Base-by-base conservation (phyloP, 2,797 vertebrate genomes). In the Perdix hodgsoniae region DNA sequence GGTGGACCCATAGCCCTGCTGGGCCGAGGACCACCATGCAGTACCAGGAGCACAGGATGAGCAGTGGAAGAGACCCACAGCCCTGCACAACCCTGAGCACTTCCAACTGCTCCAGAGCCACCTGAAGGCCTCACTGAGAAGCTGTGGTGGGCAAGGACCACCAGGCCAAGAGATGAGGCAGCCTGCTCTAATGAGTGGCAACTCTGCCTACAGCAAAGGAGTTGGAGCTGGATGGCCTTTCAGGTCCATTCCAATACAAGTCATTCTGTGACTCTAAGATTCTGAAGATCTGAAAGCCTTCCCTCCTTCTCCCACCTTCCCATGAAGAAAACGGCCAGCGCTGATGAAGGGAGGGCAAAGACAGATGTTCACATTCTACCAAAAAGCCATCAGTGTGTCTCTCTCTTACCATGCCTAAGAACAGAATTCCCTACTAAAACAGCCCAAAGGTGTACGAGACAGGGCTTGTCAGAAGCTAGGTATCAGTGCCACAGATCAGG, bases 1-100 rank as follows among this genome's bases (percentile, higher is more conserved):
- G 12, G 33, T 4, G 42, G 45, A 52, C 22, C 21, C 37, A 21
- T 27, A 27, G 37, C 16, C 19, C 42, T 4, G 37, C 14, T 0
- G 0, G 4, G 6, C 40, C 5, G 2, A 83, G 31, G 63, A 60
- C 29, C 29, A 24, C 65, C 13, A 13, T 2, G 5, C 17, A 52
- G 54, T 27, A 14, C 1, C 1, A 6, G 29, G 22, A 47, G 10
- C 2, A 0, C 4, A 1, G 22, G 52, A 44, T 13, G 5, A 42
- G 12, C 59, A 4, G 17, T 6, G 42, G 54, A 63, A 13, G 26
- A 39, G 31, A 14, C 35, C 52, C 29, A 3, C 5, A 1, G 14
- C 33, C 39, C 16, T 24, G 18, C 19, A 17, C 49, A 60, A 7
- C 40, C 21, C 13, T 1, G 35, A 76, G 44, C 37, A 9, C 49